Evolutionary conservation across 2,113 vertebrate genomes (phyloP), one percentile per base, ranked within the genome.

Genomic region (Hypocryptadius cinnamomeus): DNA sequence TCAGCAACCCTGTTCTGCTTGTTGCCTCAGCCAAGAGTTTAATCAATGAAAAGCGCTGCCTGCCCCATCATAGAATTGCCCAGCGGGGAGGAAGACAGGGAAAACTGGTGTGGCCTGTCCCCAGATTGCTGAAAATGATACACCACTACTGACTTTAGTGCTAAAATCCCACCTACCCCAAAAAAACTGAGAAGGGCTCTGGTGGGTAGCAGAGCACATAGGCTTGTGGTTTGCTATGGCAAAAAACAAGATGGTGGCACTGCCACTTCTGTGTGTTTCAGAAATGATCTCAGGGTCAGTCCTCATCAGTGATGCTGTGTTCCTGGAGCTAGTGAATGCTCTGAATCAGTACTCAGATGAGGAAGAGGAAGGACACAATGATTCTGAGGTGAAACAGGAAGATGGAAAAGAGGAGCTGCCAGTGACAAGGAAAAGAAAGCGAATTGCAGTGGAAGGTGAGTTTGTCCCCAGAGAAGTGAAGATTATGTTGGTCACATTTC

Each of bases 241-340:
- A 0, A 47, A 57, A 57, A 50, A 27, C 0, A 51, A 21, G 28
- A 0, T 24, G 31, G 6, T 56, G 53, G 33, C 60, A 15, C 6
- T 39, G 28, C 45, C 42, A 20, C 25, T 35, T 65, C 40, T 76
- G 63, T 93, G 27, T 90, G 74, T 95, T 97, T 73, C 89, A 98
- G 97, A 98, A 92, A 97, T 97, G 97, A 97, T 98, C 80, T 96
- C 98, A 80, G 98, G 98, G 42, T 98, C 99, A 4, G 98, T 99
- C 30, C 98, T 99, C 74, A 99, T 99, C 95, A 99, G 98, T 5
- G 99, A 99, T 25, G 98, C 99, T 66, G 98, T 99, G 87, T 99
- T 99, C 92, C 98, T 99, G 96, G 99, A 99, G 97, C 97, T 99
- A 28, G 99, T 99, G 77, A 98, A 99, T 4, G 99, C 99, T 57